phyloP scores from a whole-genome alignment of 2,888 invertebrate species.

The Synergus gifuensis region DNA sequence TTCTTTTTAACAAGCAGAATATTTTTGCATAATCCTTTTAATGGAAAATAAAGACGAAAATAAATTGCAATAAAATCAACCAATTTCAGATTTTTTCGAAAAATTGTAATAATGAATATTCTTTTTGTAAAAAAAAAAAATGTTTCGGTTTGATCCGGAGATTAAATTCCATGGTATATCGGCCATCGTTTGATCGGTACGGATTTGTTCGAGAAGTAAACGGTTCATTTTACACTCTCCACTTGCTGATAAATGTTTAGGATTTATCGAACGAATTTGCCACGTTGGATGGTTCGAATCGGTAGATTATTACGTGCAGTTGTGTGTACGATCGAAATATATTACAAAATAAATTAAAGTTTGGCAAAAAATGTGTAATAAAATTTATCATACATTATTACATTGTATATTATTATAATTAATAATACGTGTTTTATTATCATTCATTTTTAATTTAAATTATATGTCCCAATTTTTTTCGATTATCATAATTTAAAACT shows the following conservation, averaged over 20 bases:
- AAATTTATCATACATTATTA: background rate
- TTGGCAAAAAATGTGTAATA: background rate
- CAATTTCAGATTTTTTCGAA: background rate
- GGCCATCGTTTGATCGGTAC: background rate
- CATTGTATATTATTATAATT: background rate
- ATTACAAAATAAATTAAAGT: background rate
- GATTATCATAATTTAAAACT: no score
- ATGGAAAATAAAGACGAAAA: background rate
- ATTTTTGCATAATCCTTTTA: slow-evolving; percentile 14
- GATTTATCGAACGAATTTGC: background rate
- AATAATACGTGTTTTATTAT: background rate
- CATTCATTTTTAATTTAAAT: background rate
- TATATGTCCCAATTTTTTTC: background rate
- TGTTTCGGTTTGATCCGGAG: background rate
- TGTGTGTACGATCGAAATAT: background rate
- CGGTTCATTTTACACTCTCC: background rate
- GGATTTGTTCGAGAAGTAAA: background rate
- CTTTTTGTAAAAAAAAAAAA: background rate
- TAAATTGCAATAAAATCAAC: background rate
- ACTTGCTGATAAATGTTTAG: background rate
- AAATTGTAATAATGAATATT: background rate
- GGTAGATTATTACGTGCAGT: background rate
- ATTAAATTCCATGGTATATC: background rate
- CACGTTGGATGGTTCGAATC: background rate
- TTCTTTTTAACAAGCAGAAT: slow-evolving; percentile 4